Conservation (phyloP, 2,888 invertebrate species). For the Ceraclea dissimilis region DNA sequence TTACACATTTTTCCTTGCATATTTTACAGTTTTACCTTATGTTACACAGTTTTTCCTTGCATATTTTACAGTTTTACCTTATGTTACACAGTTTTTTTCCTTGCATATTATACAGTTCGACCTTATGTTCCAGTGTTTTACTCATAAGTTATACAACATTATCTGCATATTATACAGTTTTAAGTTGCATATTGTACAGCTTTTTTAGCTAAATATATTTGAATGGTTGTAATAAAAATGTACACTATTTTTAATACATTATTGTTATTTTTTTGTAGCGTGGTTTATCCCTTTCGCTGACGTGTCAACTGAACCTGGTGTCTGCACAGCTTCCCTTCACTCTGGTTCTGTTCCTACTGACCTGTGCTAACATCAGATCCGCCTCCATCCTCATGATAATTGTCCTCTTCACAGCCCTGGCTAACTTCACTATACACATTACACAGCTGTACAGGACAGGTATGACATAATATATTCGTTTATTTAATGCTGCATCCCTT, state of each 20-base stretch:
- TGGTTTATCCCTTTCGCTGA: slow-evolving; percentile 12
- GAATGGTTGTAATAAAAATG: background rate
- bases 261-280: slow-evolving; percentile 11
- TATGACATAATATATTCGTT: slow-evolving; percentile 1
- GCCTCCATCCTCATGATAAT: slow-evolving; percentile 15
- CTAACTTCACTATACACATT: slow-evolving; percentile 18
- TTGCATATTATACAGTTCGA: no score
- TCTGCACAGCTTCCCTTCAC: slow-evolving; percentile 20
- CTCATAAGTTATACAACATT: no score
- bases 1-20: no score
- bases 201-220: no score
- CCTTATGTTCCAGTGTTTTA: no score
- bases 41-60: no score
- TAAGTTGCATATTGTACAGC: no score
- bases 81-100: no score
- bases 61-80: no score
- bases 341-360: slow-evolving; percentile 14
- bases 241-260: background rate
- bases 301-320: slow-evolving; percentile 20
- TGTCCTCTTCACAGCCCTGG: slow-evolving; percentile 17
- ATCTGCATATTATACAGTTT: no score
- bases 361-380: slow-evolving; percentile 16
- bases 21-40: no score
- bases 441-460: slow-evolving; percentile 20
- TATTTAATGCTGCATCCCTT: no score